Conservation (phyloP, 2,888 invertebrate species). For the Lissocephala sabroskyi region DNA sequence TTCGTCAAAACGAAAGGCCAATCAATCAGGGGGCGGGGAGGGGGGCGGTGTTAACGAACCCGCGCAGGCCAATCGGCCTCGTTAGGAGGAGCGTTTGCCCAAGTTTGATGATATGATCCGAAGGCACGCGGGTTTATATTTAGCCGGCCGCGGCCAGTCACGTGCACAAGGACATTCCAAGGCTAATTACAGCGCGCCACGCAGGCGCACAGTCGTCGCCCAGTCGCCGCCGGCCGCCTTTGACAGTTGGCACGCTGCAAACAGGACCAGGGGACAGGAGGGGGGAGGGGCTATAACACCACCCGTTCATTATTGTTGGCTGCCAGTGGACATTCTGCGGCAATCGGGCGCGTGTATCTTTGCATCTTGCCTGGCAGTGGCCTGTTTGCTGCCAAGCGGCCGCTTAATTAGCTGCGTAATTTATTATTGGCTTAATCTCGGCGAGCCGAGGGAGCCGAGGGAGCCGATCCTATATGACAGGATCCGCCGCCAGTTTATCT, state of each 20-base stretch:
- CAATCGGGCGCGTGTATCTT: conserved; percentile 44
- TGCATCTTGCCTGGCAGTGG: conserved; percentile 11
- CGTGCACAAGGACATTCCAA: conserved; percentile 66
- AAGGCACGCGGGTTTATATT: conserved; percentile 62
- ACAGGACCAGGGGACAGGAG: conserved; percentile 11
- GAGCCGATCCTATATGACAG: too few species aligned
- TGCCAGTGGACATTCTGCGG: conserved; percentile 15
- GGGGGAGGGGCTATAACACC: conserved; percentile 35
- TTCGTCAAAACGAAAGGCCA: neutral
- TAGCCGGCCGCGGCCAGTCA: conserved; percentile 49
- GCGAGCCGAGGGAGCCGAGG: too few species aligned
- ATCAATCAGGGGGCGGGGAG: too few species aligned
- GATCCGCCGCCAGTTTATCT: conserved; percentile 21
- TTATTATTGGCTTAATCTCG: conserved; percentile 57
- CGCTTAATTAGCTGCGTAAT: conserved; percentile 59
- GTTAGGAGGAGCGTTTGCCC: conserved; percentile 52
- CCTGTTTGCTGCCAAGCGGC: too few species aligned
- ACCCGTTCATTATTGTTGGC: conserved; percentile 43
- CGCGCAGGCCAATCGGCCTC: conserved; percentile 35
- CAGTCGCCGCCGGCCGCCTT: neutral
- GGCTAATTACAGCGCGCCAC: conserved; percentile 54
- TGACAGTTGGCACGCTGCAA: conserved; percentile 6
- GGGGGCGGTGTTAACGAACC: conserved; percentile 49
- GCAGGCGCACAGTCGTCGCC: conserved; percentile 17
- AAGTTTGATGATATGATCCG: conserved; percentile 56